Conservation (phyloP, 2,888 invertebrate genomes). For the Oeneis ivallda region DNA sequence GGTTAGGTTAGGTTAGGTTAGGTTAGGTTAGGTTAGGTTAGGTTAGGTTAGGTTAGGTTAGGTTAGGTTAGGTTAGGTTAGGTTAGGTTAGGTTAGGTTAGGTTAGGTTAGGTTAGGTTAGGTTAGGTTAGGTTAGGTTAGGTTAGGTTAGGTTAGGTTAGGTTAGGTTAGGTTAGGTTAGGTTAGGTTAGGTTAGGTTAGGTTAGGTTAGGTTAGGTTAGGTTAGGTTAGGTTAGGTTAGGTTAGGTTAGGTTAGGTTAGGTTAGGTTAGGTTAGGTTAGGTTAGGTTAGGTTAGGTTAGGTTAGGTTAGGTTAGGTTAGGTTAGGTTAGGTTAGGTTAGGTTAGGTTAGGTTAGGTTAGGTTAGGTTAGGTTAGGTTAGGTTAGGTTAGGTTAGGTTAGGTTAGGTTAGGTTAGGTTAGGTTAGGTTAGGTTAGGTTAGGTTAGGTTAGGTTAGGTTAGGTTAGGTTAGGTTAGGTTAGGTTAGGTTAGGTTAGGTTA, state of each 20-base stretch:
- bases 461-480: too few relatives aligned
- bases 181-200: slow-evolving; percentile 24
- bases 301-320: slow-evolving; percentile 37
- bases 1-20: slow-evolving; percentile 26
- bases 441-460: too few relatives aligned
- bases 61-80: slow-evolving; percentile 31
- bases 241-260: slow-evolving; percentile 28
- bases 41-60: slow-evolving; percentile 33
- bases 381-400: slow-evolving; percentile 12
- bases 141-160: slow-evolving; percentile 1
- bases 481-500: too few relatives aligned
- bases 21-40: slow-evolving; percentile 31
- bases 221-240: slow-evolving; percentile 24
- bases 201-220: slow-evolving; percentile 24
- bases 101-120: slow-evolving; percentile 29
- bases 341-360: slow-evolving; percentile 32
- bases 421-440: too few relatives aligned
- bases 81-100: slow-evolving; percentile 23
- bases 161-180: slow-evolving; percentile 1
- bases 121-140: slow-evolving; percentile 31
- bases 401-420: too few relatives aligned
- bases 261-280: slow-evolving; percentile 31
- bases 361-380: slow-evolving; percentile 11
- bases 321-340: slow-evolving; percentile 36
- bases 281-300: slow-evolving; percentile 34